Conservation (phyloP, 2,888 invertebrate species). For the Epiblema foenella region DNA sequence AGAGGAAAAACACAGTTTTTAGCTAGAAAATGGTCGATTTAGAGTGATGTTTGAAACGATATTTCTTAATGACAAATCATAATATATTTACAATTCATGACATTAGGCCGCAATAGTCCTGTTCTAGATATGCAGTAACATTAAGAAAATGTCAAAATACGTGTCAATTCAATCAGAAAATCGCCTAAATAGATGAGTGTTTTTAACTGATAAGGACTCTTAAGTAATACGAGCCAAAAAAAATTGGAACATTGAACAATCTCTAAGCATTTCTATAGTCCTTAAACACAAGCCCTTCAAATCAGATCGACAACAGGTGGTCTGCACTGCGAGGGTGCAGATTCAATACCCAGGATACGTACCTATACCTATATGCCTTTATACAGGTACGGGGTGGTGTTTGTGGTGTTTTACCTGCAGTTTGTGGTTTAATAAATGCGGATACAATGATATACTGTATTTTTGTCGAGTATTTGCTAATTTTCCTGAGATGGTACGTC, state of each 20-base stretch:
- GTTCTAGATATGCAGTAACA: too few relatives aligned
- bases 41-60: too few relatives aligned
- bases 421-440: not conserved
- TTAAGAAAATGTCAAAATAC: too few relatives aligned
- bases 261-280: conserved; percentile 37
- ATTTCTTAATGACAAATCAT: too few relatives aligned
- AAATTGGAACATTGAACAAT: conserved; percentile 13
- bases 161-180: too few relatives aligned
- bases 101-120: too few relatives aligned
- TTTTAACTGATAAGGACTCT: too few relatives aligned
- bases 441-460: not conserved
- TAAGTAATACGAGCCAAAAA: not conserved
- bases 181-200: too few relatives aligned
- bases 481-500: not conserved
- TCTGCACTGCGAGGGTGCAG: conserved; percentile 47
- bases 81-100: too few relatives aligned
- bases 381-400: conserved; percentile 19
- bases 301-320: conserved; percentile 55
- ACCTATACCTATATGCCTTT: conserved; percentile 25
- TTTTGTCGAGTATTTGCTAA: not conserved
- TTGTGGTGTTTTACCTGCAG: not conserved
- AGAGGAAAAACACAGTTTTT: too few relatives aligned
- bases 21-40: too few relatives aligned
- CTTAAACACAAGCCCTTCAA: conserved; percentile 39
- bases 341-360: conserved; percentile 46